These are phyloP conservation scores for Acrocyrtus sp. DNA, from an alignment of 2,888 invertebrate genomes.

Conservation along the genomic window DNA sequence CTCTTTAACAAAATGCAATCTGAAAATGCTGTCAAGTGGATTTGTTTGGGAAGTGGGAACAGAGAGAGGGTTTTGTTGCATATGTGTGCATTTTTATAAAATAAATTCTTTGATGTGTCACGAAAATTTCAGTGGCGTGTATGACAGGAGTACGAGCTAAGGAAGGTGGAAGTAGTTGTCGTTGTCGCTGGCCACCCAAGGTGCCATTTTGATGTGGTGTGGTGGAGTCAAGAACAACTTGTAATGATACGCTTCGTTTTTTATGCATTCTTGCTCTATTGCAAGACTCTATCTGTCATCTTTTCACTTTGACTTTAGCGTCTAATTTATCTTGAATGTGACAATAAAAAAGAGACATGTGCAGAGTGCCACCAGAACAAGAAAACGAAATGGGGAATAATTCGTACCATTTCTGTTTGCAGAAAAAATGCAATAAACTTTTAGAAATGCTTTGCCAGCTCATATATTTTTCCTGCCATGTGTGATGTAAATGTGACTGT, in stretches of 20 bases:
- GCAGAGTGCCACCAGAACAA: too few relatives aligned
- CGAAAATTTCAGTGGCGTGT: conserved; percentile 29
- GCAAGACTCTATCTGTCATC: conserved; percentile 13
- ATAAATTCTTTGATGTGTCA: conserved; percentile 26
- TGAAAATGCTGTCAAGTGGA: too few relatives aligned
- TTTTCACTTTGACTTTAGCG: conserved; percentile 6
- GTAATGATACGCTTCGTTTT: background rate
- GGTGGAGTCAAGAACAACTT: conserved; percentile 1
- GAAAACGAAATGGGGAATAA: too few relatives aligned
- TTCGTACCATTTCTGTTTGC: too few relatives aligned
- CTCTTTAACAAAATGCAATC: background rate
- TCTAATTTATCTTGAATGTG: too few relatives aligned
- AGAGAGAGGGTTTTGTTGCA: background rate
- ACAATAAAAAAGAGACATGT: too few relatives aligned
- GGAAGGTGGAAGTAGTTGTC: conserved; percentile 13
- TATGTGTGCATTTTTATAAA: background rate
- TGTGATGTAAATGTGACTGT: too few relatives aligned
- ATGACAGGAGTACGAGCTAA: background rate
- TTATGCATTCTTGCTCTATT: too few relatives aligned
- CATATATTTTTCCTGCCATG: too few relatives aligned
- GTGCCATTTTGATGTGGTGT: conserved; percentile 15
- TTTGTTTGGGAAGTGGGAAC: too few relatives aligned
- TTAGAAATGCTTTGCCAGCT: too few relatives aligned
- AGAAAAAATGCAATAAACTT: too few relatives aligned
- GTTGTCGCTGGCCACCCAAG: conserved; percentile 42